Percentiles rank a stretch among this genome's conserved stretches.
Conservation (phyloP, 2,888 invertebrate genomes). For the Desoria tigrina region DNA sequence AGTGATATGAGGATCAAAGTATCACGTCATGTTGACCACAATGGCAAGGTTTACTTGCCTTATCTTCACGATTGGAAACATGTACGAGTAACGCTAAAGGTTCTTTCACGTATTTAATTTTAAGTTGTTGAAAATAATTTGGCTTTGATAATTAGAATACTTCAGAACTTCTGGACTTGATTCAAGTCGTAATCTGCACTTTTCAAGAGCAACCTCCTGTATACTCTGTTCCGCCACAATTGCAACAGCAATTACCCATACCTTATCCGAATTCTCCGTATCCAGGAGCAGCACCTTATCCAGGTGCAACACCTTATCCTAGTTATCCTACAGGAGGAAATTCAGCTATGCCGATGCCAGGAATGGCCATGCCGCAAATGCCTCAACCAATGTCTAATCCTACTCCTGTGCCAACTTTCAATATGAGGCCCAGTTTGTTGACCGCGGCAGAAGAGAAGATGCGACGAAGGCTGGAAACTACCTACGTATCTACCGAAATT, state of each 20-base stretch:
- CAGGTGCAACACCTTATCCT: constrained; percentile 41
- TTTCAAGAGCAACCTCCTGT: constrained; percentile 97
- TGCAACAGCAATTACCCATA: constrained; percentile 49
- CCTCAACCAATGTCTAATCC: background rate
- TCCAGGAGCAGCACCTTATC: constrained; percentile 22
- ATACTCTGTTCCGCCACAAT: constrained; percentile 63
- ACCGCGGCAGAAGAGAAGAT: constrained; percentile 96
- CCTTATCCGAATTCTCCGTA: constrained; percentile 40
- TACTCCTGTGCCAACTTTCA: constrained; percentile 27
- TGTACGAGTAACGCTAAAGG: constrained; percentile 61
- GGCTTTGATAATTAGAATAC: constrained; percentile 53
- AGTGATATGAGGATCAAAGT: constrained; percentile 92
- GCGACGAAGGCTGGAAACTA: constrained; percentile 67
- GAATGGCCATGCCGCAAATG: background rate
- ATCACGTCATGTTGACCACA: constrained; percentile 89
- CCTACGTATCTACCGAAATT: constrained; percentile 50
- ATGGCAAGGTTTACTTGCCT: constrained; percentile 93
- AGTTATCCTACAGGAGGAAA: constrained; percentile 35
- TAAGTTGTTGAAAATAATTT: constrained; percentile 9
- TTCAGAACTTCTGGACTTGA: constrained; percentile 83
- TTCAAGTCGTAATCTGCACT: constrained; percentile 85
- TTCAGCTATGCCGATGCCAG: constrained; percentile 52
- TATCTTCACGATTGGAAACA: constrained; percentile 93
- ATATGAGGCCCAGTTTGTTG: constrained; percentile 82
- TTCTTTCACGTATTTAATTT: background rate